Base-by-base conservation (phyloP, 2,113 vertebrate species). In the Nibea albiflora region DNA sequence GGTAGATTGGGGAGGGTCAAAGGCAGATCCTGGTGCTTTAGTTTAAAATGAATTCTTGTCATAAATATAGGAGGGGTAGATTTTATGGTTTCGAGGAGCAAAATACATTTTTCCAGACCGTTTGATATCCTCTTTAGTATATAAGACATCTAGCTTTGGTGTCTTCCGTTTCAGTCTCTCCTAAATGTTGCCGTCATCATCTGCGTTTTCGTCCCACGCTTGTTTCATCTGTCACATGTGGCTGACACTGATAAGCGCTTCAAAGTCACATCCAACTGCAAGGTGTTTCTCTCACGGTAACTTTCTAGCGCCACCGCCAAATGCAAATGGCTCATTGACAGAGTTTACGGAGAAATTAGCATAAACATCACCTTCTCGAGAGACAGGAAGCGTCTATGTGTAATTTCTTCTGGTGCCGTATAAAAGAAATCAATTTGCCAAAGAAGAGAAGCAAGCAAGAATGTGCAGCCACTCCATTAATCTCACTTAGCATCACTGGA, bases 401-500 rank as follows among this genome's bases (percentile, higher is more conserved):
- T 28, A 61, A 66, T 80, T 64, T 69, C 28, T 52, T 75, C 28
- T 16, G 12, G 11, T 47, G 14, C 49, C 66, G 49, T 85, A 73
- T 85, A 73, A 47, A 69, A 73, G 69, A 14, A 84, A 69, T 47
- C 66, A 64, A 74, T 82, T 61, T 56, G 44, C 69, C 3, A 42
- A 66, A 58, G 17, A 73, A 69, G 28, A 78, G 61, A 83, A 46
- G 84, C 56, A 73, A 91, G 86, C 65, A 71, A 71, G 42, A 85
- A 78, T 28, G 58, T 66, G 17, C 54, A n/a, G 4, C 31, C 22
- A 9, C 42, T 61, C 67, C 85, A 90, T 92, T 91, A 78, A 87
- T 94, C 88, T 84, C 68, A 81, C 70, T 88, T 85, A 73, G 66
- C 50, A 67, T 69, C 66, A 73, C 69, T 2, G 28, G 74, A 73